These are phyloP conservation scores for Geotria australis DNA, from an alignment of 2,797 vertebrate genomes.

Conservation along the genomic window DNA sequence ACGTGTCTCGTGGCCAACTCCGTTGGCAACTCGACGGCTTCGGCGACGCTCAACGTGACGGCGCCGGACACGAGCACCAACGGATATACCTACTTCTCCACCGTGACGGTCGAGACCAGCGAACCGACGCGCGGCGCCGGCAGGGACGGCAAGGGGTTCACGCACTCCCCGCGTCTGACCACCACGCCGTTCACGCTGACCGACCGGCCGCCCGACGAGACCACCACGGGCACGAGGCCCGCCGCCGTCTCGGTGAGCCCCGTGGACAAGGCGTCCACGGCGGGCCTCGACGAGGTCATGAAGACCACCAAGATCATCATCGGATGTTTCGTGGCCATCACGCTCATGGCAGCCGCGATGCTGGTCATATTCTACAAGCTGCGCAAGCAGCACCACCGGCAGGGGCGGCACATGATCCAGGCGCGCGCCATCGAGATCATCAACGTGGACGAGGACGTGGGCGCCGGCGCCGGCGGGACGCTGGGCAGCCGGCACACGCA, in stretches of 20 bases:
- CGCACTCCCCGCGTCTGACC: constrained; percentile 36
- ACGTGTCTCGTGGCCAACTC: constrained; percentile 99
- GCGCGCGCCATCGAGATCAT: constrained; percentile 85
- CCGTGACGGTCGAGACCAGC: constrained; percentile 90
- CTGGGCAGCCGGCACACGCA: neutral
- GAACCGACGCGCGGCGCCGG: constrained; percentile 72
- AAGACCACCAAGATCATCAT: constrained; percentile 99
- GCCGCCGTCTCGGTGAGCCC: constrained; percentile 42
- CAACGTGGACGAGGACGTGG: constrained; percentile 87
- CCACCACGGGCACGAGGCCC: constrained; percentile 56
- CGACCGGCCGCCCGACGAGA: constrained; percentile 45
- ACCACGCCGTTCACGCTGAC: constrained; percentile 51
- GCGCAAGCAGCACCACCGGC: constrained; percentile 97
- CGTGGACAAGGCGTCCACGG: constrained; percentile 34
- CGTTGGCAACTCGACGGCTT: constrained; percentile 89
- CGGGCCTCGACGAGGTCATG: constrained; percentile 90
- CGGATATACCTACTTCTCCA: constrained; percentile 76
- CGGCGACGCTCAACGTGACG: constrained; percentile 79
- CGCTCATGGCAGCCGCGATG: constrained; percentile 98
- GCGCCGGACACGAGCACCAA: constrained; percentile 62
- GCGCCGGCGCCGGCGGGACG: constrained; percentile 35
- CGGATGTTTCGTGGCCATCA: constrained; percentile 97
- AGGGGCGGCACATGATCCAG: constrained; percentile 73
- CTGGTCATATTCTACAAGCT: constrained; percentile 99
- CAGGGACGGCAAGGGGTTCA: constrained; percentile 50